Evolutionary conservation across 2,113 vertebrate genomes (phyloP), one percentile per base, ranked within the genome.

Genomic region (Chrysochloris asiatica): DNA sequence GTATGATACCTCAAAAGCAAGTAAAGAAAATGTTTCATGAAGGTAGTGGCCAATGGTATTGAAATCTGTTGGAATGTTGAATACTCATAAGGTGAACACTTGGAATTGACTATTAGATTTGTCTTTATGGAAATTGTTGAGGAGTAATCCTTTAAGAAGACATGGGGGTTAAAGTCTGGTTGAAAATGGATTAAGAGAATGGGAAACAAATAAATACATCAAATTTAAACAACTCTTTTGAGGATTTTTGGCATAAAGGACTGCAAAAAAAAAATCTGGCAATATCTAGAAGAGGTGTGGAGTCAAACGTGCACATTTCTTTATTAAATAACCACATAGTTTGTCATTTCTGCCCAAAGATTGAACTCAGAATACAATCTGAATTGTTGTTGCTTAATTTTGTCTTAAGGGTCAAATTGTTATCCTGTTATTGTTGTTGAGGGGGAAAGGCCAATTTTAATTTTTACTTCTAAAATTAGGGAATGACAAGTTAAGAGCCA

Each of bases 101-200:
- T n/a, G 22, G 28, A 88, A 61, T 41, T 48, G 61, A 4, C 24
- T 47, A 3, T 54, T 88, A 86, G 33, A 76, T 50, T 78, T 92
- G 72, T 38, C 41, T 72, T 83, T 45, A 41, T 82, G 81, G 48
- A 86, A 78, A n/a, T 90, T 48, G 79, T 77, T 63, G 13, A n/a
- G 19, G 93, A n/a, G n/a, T n/a, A n/a, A n/a, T 89, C 65, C 89
- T 86, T 80, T 56, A 92, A 83, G 56, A 41, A 86, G n/a, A n/a
- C 45, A 5, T 73, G 19, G 10, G 30, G 38, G 83, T 87, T 56
- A 80, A 89, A 86, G 36, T 7, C 38, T 93, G 8, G 28, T 76
- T 65, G 93, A 69, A 26, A 86, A 56, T 80, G 33, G 30, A 87
- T 87, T 92, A 43, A 90, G 50, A 90, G 17, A 56, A 47, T 82